Evolutionary conservation across 2,113 vertebrate genomes (phyloP).

Genomic region (Patagioenas fasciata): DNA sequence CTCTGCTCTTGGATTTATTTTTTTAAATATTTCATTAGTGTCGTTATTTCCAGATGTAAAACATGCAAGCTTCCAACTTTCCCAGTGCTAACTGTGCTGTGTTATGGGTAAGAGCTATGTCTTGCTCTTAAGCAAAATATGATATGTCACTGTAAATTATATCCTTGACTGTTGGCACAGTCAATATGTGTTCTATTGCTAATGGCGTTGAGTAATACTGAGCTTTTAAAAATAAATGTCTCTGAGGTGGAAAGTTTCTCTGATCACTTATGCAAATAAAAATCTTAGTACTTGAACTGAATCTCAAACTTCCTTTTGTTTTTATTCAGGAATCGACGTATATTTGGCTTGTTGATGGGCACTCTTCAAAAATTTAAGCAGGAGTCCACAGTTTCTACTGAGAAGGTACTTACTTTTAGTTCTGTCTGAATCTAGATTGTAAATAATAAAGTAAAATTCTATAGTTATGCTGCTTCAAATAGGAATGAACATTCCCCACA

Average conservation of each 20-base stretch:
- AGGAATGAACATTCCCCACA: not conserved
- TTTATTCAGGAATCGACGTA: conserved; percentile 91
- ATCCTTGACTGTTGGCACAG: not conserved
- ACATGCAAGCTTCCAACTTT: not conserved
- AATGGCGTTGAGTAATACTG: not conserved
- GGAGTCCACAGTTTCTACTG: conserved; percentile 93
- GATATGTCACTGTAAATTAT: not conserved
- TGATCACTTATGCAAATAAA: not conserved
- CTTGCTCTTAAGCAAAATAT: not conserved
- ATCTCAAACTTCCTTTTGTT: not conserved
- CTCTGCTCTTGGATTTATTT: not conserved
- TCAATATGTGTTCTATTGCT: not conserved
- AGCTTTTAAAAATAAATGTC: not conserved
- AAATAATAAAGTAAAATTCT: not conserved
- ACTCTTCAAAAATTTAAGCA: conserved; percentile 99
- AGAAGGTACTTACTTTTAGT: conserved; percentile 81
- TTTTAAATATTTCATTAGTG: not conserved
- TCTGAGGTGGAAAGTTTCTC: not conserved
- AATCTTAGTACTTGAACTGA: not conserved
- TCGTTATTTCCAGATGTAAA: not conserved
- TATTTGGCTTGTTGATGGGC: conserved; percentile 99
- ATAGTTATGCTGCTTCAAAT: not conserved
- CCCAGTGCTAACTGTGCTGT: not conserved
- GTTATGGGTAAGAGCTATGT: not conserved
- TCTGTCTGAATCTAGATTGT: not conserved